Evolutionary conservation across 1,140 invertebrate genomes (phyloP).

Genomic region (Euschistus heros): DNA sequence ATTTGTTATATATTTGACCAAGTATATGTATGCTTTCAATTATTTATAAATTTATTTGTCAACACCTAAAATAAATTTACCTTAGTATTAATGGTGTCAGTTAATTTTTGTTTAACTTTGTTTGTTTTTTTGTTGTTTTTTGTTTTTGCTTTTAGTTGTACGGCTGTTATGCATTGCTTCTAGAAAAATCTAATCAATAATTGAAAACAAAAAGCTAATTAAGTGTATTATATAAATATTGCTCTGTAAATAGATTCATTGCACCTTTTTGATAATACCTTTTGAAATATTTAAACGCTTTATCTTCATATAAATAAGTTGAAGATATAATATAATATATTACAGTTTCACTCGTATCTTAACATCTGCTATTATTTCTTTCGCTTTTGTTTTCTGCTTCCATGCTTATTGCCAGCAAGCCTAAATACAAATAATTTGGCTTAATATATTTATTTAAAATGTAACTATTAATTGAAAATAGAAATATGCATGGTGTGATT

Average conservation of each 20-base stretch:
- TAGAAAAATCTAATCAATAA: not conserved
- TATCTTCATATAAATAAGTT: not conserved
- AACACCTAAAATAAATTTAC: not conserved
- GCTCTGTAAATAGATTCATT: not conserved
- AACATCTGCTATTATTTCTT: not conserved
- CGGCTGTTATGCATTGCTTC: slow-evolving; percentile 12
- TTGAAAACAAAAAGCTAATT: not conserved
- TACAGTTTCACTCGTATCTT: not conserved
- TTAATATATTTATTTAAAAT: not conserved
- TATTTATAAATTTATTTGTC: not conserved
- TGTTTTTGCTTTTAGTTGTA: slow-evolving; percentile 10
- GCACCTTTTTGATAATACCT: not conserved
- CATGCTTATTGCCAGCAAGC: slow-evolving; percentile 10
- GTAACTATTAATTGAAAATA: not conserved
- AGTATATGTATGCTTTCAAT: slow-evolving; percentile 8
- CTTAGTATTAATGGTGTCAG: not conserved
- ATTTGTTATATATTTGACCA: not conserved
- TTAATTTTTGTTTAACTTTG: not conserved
- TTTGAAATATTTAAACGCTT: not conserved
- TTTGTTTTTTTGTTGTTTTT: not conserved
- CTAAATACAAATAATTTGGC: not conserved
- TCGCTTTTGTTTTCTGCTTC: slow-evolving; percentile 8
- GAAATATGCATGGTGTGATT: slow-evolving; percentile 8
- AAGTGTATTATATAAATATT: not conserved
- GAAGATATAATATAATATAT: not conserved